These are phyloP conservation scores for Ianthella basta DNA, from an alignment of 37 sponge, comb jelly and placozoan genomes.

Conservation along the genomic window DNA sequence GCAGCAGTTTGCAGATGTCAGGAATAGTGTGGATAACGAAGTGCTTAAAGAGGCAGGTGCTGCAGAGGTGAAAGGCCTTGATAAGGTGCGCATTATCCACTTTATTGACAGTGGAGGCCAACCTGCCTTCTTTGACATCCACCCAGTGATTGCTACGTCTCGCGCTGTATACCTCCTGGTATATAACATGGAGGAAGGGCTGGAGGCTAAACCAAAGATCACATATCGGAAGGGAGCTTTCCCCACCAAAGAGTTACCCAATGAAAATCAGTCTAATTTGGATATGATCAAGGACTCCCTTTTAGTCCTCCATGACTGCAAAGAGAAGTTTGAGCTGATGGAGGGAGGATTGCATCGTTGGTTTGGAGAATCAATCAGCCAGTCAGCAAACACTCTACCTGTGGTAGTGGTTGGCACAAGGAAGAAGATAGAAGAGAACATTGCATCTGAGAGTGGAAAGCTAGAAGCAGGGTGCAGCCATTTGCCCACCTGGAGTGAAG, in stretches of 20 bases:
- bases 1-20: too few species aligned
- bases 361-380: too few species aligned
- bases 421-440: too few species aligned
- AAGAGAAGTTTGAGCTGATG: background rate
- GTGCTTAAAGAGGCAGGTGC: too few species aligned
- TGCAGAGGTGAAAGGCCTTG: too few species aligned
- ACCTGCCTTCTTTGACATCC: constrained; percentile 25
- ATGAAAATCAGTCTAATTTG: background rate
- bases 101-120: constrained; percentile 18
- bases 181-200: constrained; percentile 8
- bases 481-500: too few species aligned
- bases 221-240: background rate
- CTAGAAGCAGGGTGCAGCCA: too few species aligned
- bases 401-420: background rate
- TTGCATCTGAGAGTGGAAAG: too few species aligned
- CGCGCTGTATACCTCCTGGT: constrained; percentile 16
- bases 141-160: constrained; percentile 1
- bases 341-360: too few species aligned
- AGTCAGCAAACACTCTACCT: background rate
- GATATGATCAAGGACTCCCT: constrained; percentile 8
- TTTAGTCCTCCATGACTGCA: background rate
- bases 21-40: too few species aligned
- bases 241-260: background rate
- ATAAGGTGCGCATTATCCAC: constrained; percentile 12
- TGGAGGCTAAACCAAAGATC: background rate